Conservation (phyloP, 2,888 invertebrate genomes). For the Chelonus formosanus region DNA sequence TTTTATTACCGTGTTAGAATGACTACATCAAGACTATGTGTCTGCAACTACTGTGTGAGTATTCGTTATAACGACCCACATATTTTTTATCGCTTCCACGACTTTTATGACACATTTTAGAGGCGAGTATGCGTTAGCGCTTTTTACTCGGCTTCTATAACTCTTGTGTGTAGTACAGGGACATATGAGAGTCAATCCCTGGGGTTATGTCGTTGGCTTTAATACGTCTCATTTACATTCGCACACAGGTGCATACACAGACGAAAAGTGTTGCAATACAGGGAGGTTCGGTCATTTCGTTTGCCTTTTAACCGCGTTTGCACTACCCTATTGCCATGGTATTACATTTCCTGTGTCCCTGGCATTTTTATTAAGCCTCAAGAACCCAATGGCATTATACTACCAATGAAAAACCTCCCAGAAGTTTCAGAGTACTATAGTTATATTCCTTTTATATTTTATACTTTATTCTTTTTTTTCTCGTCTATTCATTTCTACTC, state of each 20-base stretch:
- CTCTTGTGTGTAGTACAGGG: slow-evolving; percentile 20
- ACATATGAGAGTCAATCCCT: slow-evolving; percentile 31
- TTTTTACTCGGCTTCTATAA: slow-evolving; percentile 16
- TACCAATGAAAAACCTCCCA: slow-evolving; percentile 49
- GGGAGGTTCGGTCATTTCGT: slow-evolving; percentile 11
- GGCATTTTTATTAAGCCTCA: slow-evolving; percentile 51
- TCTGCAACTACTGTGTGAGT: not conserved
- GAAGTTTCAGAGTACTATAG: slow-evolving; percentile 30
- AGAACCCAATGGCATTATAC: slow-evolving; percentile 46
- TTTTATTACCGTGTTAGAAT: slow-evolving; percentile 23
- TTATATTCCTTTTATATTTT: not conserved
- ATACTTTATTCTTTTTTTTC: slow-evolving; percentile 5
- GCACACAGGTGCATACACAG: slow-evolving; percentile 8
- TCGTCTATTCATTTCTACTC: slow-evolving; percentile 17
- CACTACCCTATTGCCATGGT: slow-evolving; percentile 32
- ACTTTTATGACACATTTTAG: slow-evolving; percentile 53
- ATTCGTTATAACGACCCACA: slow-evolving; percentile 29
- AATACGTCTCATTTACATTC: slow-evolving; percentile 41
- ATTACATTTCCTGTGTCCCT: slow-evolving; percentile 2
- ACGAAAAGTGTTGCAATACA: slow-evolving; percentile 15
- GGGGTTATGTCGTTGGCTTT: slow-evolving; percentile 32
- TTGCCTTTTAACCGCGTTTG: slow-evolving; percentile 37
- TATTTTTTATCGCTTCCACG: slow-evolving; percentile 56
- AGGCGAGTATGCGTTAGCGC: slow-evolving; percentile 31
- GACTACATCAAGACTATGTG: too few relatives aligned